Conservation (phyloP, 2,888 invertebrate genomes). For the Dicyrtoma fusca region DNA sequence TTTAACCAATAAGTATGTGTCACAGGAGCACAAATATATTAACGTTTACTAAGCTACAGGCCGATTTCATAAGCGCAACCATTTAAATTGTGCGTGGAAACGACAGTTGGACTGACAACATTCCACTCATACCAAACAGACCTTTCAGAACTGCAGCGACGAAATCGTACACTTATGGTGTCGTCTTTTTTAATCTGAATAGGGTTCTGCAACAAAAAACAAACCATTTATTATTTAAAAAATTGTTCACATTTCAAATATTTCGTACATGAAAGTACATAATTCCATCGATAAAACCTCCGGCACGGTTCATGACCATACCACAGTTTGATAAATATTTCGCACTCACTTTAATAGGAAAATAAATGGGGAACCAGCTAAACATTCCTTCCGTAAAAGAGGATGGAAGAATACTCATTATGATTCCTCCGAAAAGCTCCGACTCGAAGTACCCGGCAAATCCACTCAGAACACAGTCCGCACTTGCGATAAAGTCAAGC, state of each 20-base stretch:
- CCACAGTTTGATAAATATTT: no score
- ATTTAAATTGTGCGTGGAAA: conserved; percentile 71
- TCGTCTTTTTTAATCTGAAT: conserved; percentile 73
- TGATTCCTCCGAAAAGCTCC: conserved; percentile 78
- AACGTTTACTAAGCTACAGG: conserved; percentile 17
- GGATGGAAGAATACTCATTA: conserved; percentile 84
- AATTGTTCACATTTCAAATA: conserved; percentile 3
- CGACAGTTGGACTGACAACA: conserved; percentile 66
- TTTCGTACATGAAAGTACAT: neutral
- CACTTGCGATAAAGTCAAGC: conserved; percentile 70
- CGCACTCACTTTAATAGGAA: conserved; percentile 79
- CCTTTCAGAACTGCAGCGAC: conserved; percentile 77
- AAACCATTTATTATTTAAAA: conserved; percentile 33
- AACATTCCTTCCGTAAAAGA: conserved; percentile 91
- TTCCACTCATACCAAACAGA: conserved; percentile 98
- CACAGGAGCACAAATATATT: no score
- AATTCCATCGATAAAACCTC: no score
- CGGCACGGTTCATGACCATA: no score
- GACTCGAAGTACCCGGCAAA: conserved; percentile 96
- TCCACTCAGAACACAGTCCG: conserved; percentile 85
- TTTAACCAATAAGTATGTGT: no score
- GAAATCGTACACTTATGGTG: conserved; percentile 71
- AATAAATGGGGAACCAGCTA: conserved; percentile 97
- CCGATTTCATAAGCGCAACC: conserved; percentile 65
- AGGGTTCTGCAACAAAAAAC: conserved; percentile 67